These are phyloP conservation scores for Drosophila silvestris DNA, from an alignment of 2,888 invertebrate genomes.

Conservation along the genomic window DNA sequence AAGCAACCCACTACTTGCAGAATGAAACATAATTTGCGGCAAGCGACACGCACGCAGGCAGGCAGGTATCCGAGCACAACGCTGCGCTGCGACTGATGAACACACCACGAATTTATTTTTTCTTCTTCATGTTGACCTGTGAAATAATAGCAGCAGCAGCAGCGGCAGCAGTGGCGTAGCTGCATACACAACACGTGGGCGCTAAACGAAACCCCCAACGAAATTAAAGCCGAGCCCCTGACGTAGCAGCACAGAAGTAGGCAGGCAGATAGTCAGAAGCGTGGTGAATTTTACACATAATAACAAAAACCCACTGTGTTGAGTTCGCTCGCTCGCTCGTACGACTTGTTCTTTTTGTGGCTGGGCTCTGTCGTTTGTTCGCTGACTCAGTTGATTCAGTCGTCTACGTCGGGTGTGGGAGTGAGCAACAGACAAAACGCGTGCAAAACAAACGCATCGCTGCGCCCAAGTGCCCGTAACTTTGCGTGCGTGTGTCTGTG, in stretches of 20 bases:
- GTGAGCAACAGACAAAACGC: conserved; percentile 47
- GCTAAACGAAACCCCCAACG: conserved; percentile 41
- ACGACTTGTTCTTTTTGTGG: conserved; percentile 35
- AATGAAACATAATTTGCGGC: conserved; percentile 34
- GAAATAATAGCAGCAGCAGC: conserved; percentile 71
- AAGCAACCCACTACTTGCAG: conserved; percentile 38
- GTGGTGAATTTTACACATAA: conserved; percentile 48
- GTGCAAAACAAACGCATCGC: conserved; percentile 32
- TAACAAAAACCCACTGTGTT: conserved; percentile 51
- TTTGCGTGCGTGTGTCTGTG: conserved; percentile 48
- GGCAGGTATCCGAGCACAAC: conserved; percentile 46
- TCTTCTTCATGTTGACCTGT: conserved; percentile 73
- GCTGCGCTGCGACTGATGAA: conserved; percentile 64
- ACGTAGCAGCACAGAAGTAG: conserved; percentile 44
- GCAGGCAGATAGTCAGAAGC: conserved; percentile 23
- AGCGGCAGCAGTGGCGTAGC: conserved; percentile 49
- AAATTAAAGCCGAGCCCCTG: conserved; percentile 46
- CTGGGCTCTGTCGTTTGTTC: conserved; percentile 22
- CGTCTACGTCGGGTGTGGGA: conserved; percentile 65
- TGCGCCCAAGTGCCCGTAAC: conserved; percentile 43
- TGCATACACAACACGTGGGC: conserved; percentile 54
- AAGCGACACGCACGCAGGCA: conserved; percentile 50
- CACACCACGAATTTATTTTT: conserved; percentile 50
- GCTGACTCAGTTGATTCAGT: conserved; percentile 54
- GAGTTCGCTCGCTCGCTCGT: conserved; percentile 34